phyloP scores from a whole-genome alignment of 2,888 invertebrate species.

The Clistopyga incitator region DNA sequence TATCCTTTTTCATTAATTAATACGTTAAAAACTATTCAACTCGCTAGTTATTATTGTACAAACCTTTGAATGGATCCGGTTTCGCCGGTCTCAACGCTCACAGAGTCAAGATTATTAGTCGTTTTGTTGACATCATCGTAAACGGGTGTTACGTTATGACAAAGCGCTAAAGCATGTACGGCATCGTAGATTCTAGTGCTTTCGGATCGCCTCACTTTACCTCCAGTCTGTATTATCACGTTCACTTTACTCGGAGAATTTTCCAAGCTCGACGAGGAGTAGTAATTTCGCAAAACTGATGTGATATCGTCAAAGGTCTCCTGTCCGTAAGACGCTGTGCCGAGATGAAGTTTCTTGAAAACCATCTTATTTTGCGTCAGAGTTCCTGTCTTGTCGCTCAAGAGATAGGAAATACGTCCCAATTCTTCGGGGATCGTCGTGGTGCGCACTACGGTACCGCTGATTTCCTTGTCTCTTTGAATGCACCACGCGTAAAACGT shows the following conservation, averaged over 20 bases:
- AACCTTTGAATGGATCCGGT: constrained; percentile 82
- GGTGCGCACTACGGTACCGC: constrained; percentile 97
- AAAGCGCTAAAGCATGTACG: constrained; percentile 97
- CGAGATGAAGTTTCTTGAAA: constrained; percentile 97
- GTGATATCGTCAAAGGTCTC: constrained; percentile 93
- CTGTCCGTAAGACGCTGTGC: constrained; percentile 95
- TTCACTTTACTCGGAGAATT: constrained; percentile 73
- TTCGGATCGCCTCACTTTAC: constrained; percentile 88
- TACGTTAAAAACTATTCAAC: too few relatives aligned
- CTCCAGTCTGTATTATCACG: constrained; percentile 68
- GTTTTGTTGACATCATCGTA: constrained; percentile 87
- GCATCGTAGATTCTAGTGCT: constrained; percentile 93
- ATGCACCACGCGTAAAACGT: constrained; percentile 99
- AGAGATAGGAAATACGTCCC: constrained; percentile 97
- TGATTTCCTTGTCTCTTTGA: constrained; percentile 96
- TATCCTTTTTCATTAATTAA: too few relatives aligned
- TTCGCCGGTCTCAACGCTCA: constrained; percentile 80
- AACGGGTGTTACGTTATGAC: constrained; percentile 99
- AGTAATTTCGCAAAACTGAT: constrained; percentile 77
- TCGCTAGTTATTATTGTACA: background rate
- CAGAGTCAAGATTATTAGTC: constrained; percentile 75
- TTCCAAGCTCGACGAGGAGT: constrained; percentile 70
- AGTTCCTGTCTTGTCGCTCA: constrained; percentile 99
- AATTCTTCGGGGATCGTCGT: constrained; percentile 99
- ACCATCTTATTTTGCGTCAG: constrained; percentile 99